Evolutionary conservation across 2,888 invertebrate species (phyloP), one percentile per base, ranked within the genome.

Genomic region (Habroteleia sp.): DNA sequence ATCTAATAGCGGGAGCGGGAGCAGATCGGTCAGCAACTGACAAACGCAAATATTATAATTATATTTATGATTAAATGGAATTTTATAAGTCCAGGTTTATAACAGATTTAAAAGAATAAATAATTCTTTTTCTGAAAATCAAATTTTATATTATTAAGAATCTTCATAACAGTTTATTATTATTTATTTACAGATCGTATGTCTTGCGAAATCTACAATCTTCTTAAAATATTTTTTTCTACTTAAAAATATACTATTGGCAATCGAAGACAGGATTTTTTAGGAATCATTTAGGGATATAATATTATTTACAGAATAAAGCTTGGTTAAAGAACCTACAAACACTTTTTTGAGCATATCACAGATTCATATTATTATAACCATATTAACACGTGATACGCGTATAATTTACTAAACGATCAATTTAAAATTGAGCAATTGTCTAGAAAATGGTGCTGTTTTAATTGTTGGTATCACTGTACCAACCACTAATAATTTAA

Each of bases 11-110:
- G 85, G 83, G 39, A 87, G 84, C 75, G 82, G 82, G 6, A 85
- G 82, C 52, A 81, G 87, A 77, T 86, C 86, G 1, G 82, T 80
- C 62, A 86, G 85, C 73, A 87, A 85, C 62, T 87, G 42, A 66
- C 10, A 23, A 3, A 1, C 1, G 1, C 10, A 4, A 29, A 6
- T 17, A 7, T 33, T 1, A 13, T 4, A 33, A 33, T 13, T 33
- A 11, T 44, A 41, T 58, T 33, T 42, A 2, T 58, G 35, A 46
- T 8, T 3, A 39, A 29, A 62, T 44, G 60, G 33, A 62, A 41
- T 69, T 69, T 69, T 69, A 13, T 69, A 69, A 54, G 11, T 71
- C 35, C 11, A 46, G 11, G 33, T 69, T 69, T 52, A 52, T 44
- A 60, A 48, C n/a, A 16, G n/a, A 10, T 25, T 50, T 50, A 10